Base-by-base conservation (phyloP, 1,140 invertebrate species). In the Chrysopa pallens region DNA sequence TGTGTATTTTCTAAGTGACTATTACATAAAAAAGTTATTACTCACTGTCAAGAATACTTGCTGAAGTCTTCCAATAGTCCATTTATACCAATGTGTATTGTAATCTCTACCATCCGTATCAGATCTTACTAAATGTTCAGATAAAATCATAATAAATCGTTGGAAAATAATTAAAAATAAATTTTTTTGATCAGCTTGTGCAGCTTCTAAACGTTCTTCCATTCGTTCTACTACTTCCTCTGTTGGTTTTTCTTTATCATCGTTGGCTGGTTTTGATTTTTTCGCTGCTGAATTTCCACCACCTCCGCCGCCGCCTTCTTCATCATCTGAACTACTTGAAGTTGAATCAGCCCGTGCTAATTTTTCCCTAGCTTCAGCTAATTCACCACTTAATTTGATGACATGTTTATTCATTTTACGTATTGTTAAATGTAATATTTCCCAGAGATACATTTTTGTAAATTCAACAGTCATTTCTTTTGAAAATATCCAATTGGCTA, bases 401-500 rank as follows among this genome's bases (percentile, higher is more conserved):
- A 97, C 91, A 55, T 95, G 88, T 58, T 90, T 91, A 55, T 87
- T 90, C 81, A 95, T 96, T 65, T 96, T 95, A 50, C 87, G 82
- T 45, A 97, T 94, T 1, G 91, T 96, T 38, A 91, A 64, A 63
- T 97, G 91, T 9, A 98, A 66, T 42, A 97, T 89, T 67, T 98
- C 93, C 93, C 93, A 97, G n/a, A 96, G 74, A 57, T 91, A 95
- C 51, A 84, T 75, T 77, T 89, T 91, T 0, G 90, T 94, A 59
- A 97, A 96, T 60, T 94, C 88, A 7, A 72, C 61, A 15, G 73
- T 73, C 90, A 98, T 97, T 58, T 96, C 90, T 65, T 89, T 87
- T 4, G 90, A 94, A 66, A 99, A 99, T 42, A 99, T 81, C 95
- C 94, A 99, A 52, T 93, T 96, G 23, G 92, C 92, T 8, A 99